phyloP scores from a whole-genome alignment of 1,140 invertebrate genomes.

The Eupeodes corollae region DNA sequence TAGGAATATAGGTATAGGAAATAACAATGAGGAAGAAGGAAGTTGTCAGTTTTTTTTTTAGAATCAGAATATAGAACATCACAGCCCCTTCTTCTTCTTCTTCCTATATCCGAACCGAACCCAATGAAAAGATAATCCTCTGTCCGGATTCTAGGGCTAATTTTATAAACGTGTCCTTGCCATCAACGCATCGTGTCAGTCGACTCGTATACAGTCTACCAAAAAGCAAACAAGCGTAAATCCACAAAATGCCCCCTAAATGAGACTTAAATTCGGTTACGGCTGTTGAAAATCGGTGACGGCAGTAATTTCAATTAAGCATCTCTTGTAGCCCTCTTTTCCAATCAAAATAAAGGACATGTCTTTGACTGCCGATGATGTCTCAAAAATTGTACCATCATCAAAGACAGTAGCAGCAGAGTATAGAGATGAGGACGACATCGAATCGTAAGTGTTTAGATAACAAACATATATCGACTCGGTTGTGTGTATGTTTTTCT shows the following conservation, averaged over 20 bases:
- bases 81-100: no score
- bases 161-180: no score
- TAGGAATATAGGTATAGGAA: no score
- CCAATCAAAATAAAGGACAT: neutral
- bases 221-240: constrained; percentile 13
- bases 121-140: no score
- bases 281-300: neutral
- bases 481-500: neutral
- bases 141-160: no score
- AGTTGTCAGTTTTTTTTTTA: no score
- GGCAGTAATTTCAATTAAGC: constrained; percentile 36
- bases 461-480: neutral
- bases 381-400: neutral
- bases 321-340: neutral
- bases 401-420: no score
- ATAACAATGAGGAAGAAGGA: no score
- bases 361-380: neutral
- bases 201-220: no score
- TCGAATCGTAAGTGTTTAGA: neutral
- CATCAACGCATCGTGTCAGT: no score
- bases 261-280: constrained; percentile 35
- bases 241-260: constrained; percentile 37
- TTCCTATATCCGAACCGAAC: no score
- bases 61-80: no score
- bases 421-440: neutral